Evolutionary conservation across 2,797 vertebrate genomes (phyloP).

Genomic region (Chrosomus eos): DNA sequence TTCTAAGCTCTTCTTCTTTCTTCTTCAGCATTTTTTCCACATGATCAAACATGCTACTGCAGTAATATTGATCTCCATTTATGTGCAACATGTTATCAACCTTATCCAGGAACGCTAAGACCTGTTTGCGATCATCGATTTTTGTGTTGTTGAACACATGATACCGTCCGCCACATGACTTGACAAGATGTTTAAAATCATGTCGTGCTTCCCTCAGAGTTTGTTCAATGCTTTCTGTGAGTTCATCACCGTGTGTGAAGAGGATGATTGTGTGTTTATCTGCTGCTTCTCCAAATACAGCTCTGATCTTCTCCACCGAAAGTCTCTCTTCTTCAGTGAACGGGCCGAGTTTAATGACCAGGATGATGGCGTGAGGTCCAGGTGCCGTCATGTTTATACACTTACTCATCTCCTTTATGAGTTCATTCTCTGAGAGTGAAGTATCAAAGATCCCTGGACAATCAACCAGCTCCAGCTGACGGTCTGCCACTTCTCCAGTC

Average conservation of each 20-base stretch:
- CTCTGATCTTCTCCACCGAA: constrained; percentile 33
- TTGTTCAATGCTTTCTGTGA: fast-evolving
- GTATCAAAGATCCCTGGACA: background rate
- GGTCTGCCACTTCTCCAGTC: constrained; percentile 4
- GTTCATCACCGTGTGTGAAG: too few relatives aligned
- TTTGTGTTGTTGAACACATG: constrained; percentile 51
- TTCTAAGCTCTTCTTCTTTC: constrained; percentile 30
- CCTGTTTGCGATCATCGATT: constrained; percentile 15
- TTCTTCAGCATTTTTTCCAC: constrained; percentile 7
- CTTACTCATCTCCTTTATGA: constrained; percentile 41
- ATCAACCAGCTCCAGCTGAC: constrained; percentile 59
- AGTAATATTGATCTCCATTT: constrained; percentile 44
- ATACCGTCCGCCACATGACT: constrained; percentile 15
- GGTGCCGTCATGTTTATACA: constrained; percentile 60
- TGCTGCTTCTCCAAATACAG: constrained; percentile 53
- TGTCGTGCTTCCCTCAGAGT: background rate
- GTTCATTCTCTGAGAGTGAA: background rate
- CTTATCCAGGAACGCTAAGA: constrained; percentile 53
- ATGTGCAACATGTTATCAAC: constrained; percentile 50
- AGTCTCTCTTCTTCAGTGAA: background rate
- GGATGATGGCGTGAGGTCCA: constrained; percentile 61
- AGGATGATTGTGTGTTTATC: constrained; percentile 46
- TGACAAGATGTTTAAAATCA: constrained; percentile 35
- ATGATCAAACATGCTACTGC: constrained; percentile 45
- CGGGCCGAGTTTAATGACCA: constrained; percentile 50